Evolutionary conservation across 2,797 vertebrate genomes (phyloP), one percentile per base, ranked within the genome.

Genomic region (Ibycter americanus): DNA sequence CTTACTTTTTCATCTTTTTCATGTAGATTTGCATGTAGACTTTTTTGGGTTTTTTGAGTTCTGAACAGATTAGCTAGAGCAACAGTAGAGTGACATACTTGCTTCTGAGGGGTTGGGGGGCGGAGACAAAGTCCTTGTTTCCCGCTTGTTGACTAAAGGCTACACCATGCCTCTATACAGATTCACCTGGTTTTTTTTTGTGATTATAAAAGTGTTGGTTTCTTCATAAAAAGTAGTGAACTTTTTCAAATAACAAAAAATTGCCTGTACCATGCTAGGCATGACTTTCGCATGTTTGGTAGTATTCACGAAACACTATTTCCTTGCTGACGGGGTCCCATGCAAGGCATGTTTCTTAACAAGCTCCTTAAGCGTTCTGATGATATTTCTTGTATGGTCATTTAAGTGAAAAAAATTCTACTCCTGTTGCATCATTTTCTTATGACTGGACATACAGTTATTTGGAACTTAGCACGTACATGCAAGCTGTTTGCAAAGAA

Each of bases 231-330:
- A 29, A 34, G 3, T 49, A 54, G 12, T 34, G 47, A 31, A 7
- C 17, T 32, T 68, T 72, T 87, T 71, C 26, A 77, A 29, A 31
- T 54, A 79, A 25, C 1, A 2, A 15, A 54, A 52, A 61, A 42
- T 17, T 38, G 5, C 17, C 16, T 5, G 2, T 62, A 58, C 17
- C 6, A 4, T 79, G 42, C 51, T 40, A 36, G 29, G 12, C 17
- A 6, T 56, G 51, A 49, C 21, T 81, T 82, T 21, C 54, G 10
- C 11, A 4, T 21, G 9, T 73, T 85, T 63, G 23, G 2, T 52
- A 27, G 29, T 42, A 25, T 42, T 80, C 38, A 5, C 0, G 4
- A 47, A 91, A 38, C 13, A 4, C 10, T 29, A 0, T 68, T 78
- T 87, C 16, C 14, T 82, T 47, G 18, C 59, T 46, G 42, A 27